Percentiles rank a stretch among this genome's conserved stretches.
These are phyloP conservation scores for Chrysochloris asiatica DNA, from an alignment of 2,113 vertebrate species.

Conservation along the genomic window DNA sequence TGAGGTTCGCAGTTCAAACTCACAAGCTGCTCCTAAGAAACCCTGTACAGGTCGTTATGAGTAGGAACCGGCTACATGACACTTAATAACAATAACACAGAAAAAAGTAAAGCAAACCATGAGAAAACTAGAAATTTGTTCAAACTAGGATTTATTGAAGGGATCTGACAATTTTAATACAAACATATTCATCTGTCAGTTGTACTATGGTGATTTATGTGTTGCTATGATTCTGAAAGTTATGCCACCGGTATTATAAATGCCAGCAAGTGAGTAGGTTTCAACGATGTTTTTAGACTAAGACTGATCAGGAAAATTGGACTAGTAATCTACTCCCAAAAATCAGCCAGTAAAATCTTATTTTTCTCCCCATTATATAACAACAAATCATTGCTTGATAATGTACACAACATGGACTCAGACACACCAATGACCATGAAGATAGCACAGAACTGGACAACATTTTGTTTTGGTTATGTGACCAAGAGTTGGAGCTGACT, in stretches of 20 bases:
- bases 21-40: too few species aligned
- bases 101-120: background rate
- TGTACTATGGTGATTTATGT: background rate
- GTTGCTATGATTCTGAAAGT: background rate
- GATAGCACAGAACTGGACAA: background rate
- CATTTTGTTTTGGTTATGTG: background rate
- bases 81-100: too few species aligned
- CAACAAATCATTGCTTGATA: background rate
- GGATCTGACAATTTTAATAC: background rate
- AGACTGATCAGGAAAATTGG: background rate
- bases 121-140: background rate
- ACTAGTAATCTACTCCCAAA: background rate
- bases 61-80: too few species aligned
- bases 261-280: background rate
- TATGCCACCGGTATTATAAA: background rate
- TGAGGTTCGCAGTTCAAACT: too few species aligned
- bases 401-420: background rate
- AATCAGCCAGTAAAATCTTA: background rate
- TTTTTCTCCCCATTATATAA: background rate
- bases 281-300: background rate
- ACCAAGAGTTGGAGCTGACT: background rate
- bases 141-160: background rate
- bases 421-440: background rate
- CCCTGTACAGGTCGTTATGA: too few species aligned
- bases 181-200: background rate